Conservation (phyloP, 2,888 invertebrate species). For the Drosophila limbata region DNA sequence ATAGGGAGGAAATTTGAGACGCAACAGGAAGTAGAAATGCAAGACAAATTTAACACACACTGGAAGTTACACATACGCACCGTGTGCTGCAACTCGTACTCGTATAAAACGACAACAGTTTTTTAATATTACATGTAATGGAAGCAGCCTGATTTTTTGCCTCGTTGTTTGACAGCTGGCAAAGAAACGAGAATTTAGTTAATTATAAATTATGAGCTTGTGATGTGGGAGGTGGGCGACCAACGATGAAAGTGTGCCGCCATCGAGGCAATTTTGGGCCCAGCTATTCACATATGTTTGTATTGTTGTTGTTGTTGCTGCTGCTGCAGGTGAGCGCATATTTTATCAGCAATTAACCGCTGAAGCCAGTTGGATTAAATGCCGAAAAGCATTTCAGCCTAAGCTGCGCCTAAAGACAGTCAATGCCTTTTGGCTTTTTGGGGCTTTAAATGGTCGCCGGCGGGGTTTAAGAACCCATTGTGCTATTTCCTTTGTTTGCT, state of each 20-base stretch:
- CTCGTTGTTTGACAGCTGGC: constrained; percentile 37
- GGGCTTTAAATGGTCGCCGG: constrained; percentile 41
- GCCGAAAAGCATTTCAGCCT: constrained; percentile 23
- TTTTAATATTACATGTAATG: constrained; percentile 34
- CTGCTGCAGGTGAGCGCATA: constrained; percentile 54
- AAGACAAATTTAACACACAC: not conserved
- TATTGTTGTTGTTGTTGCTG: constrained; percentile 4
- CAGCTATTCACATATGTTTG: constrained; percentile 35
- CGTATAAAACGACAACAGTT: constrained; percentile 1
- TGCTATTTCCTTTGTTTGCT: constrained; percentile 19
- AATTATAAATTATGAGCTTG: constrained; percentile 69
- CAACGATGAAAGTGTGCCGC: constrained; percentile 39
- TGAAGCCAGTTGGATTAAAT: constrained; percentile 52
- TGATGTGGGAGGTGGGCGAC: not conserved
- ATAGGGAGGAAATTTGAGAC: not conserved
- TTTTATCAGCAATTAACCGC: constrained; percentile 70
- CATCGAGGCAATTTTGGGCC: constrained; percentile 13
- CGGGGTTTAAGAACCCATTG: constrained; percentile 28
- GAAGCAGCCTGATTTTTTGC: constrained; percentile 22
- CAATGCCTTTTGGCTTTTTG: constrained; percentile 35
- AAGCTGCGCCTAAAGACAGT: constrained; percentile 29
- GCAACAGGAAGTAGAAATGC: constrained; percentile 9
- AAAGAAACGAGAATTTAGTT: constrained; percentile 45
- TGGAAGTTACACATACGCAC: constrained; percentile 49
- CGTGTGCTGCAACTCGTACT: constrained; percentile 18